phyloP scores from a whole-genome alignment of 2,113 vertebrate species.

The Hepsetus odoe region DNA sequence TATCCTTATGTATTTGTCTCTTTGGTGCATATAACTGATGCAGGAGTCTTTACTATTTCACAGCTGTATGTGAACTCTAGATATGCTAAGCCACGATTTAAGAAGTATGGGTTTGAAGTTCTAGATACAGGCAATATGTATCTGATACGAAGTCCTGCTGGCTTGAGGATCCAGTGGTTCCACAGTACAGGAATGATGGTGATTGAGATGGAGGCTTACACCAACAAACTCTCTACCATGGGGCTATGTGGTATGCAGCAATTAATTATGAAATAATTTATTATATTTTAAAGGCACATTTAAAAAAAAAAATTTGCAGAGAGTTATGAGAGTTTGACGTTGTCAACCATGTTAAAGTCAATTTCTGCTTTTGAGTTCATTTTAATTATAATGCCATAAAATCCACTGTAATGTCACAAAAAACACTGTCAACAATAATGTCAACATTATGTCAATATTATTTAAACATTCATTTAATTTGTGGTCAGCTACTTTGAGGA shows the following conservation, averaged over 20 bases:
- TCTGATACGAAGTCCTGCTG: conserved; percentile 83
- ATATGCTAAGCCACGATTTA: conserved; percentile 85
- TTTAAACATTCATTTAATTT: no score
- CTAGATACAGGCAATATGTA: conserved; percentile 96
- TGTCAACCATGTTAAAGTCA: no score
- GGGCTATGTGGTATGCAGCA: conserved; percentile 87
- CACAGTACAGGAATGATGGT: conserved; percentile 94
- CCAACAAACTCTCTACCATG: conserved; percentile 73
- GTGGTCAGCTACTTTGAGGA: no score
- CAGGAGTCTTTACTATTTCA: not conserved
- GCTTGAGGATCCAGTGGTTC: conserved; percentile 91
- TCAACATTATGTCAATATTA: no score
- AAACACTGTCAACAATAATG: no score
- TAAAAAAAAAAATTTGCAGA: no score
- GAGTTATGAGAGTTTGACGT: no score
- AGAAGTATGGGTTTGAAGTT: conserved; percentile 89
- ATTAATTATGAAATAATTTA: not conserved
- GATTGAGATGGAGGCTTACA: conserved; percentile 80
- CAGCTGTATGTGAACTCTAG: conserved; percentile 88
- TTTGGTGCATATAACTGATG: not conserved
- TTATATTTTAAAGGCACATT: no score
- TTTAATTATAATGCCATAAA: no score
- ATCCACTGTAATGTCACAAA: no score
- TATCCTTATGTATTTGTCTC: not conserved
- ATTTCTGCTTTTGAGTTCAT: no score